Evolutionary conservation across 1,140 invertebrate species (phyloP).

Genomic region (Drosophila parabipectinata): DNA sequence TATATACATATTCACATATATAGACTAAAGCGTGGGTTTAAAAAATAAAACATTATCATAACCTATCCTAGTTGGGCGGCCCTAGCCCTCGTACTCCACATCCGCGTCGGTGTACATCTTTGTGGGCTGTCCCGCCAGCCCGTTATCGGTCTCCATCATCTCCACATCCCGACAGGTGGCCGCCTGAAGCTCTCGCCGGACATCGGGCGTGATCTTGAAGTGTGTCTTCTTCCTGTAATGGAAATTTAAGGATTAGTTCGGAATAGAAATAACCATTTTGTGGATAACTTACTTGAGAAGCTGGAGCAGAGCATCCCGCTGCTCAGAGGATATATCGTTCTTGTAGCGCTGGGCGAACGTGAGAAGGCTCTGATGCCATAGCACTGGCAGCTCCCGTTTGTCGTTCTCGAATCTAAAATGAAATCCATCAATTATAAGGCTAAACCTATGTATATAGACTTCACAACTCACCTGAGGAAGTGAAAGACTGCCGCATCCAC

Average conservation of each 20-base stretch:
- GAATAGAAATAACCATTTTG: too few species aligned
- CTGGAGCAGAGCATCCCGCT: constrained; percentile 93
- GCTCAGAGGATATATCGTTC: constrained; percentile 96
- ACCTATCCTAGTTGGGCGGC: neutral
- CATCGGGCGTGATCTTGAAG: constrained; percentile 92
- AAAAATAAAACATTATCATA: constrained; percentile 42
- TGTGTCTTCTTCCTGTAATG: constrained; percentile 89
- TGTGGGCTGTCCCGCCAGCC: constrained; percentile 42
- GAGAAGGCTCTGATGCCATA: constrained; percentile 98
- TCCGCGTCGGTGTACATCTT: constrained; percentile 81
- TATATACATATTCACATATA: constrained; percentile 39
- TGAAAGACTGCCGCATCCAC: constrained; percentile 98
- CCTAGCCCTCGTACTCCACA: constrained; percentile 60
- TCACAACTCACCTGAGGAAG: constrained; percentile 87
- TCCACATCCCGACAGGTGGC: constrained; percentile 93
- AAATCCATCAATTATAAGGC: neutral
- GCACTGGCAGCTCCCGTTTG: constrained; percentile 92
- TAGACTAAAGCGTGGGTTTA: constrained; percentile 20
- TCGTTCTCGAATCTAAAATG: constrained; percentile 92
- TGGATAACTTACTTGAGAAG: constrained; percentile 86
- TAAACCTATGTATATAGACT: neutral
- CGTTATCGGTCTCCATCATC: constrained; percentile 83
- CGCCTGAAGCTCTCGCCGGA: constrained; percentile 92
- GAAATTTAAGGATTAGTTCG: neutral
- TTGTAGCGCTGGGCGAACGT: constrained; percentile 98